Base-by-base conservation (phyloP, 2,888 invertebrate species). In the Tetanocera ferruginea region DNA sequence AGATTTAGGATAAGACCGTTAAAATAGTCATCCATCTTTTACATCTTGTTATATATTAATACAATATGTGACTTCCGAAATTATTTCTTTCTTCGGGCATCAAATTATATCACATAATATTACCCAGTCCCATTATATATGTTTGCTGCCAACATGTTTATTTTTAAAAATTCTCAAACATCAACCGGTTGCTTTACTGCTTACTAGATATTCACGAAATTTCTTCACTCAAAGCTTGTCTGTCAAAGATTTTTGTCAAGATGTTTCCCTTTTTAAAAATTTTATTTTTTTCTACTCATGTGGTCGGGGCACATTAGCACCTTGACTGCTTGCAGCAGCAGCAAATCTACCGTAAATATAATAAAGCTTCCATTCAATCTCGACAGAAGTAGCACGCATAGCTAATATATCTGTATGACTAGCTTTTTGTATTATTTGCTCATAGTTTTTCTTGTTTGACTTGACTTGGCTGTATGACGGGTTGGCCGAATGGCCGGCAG, bases 291-390 rank as follows among this genome's bases (percentile, higher is more conserved):
- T 55, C n/a, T 64, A 5, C 31, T 31, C 64, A 31, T 64, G 64
- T 64, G 64, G 64, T 64, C 64, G 31, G 34, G 17, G 1, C 34
- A 31, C 64, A 64, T 64, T 64, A 28, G 64, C 64, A 64, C 64
- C 64, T 64, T n/a, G 28, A 28, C 8, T 60, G 57, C 25, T 19
- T 25, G 23, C 57, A 23, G 43, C 57, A 23, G 43, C 43, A 43
- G 14, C 43, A 43, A 43, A 43, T 43, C 43, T 43, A 60, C 57
- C 57, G 19, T 60, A 28, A 60, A 60, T 25, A 60, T 60, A 23
- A 60, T 60, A 60, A 60, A 60, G 19, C 23, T 60, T 9, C 25
- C 57, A 60, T 28, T 9, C 57, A 60, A 60, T 5, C 57, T 60
- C 57, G 57, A 60, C 19, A 60, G 9, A 3, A 60, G 4, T 14